phyloP scores from a whole-genome alignment of 2,888 invertebrate species.

The Chironomus riparius region DNA sequence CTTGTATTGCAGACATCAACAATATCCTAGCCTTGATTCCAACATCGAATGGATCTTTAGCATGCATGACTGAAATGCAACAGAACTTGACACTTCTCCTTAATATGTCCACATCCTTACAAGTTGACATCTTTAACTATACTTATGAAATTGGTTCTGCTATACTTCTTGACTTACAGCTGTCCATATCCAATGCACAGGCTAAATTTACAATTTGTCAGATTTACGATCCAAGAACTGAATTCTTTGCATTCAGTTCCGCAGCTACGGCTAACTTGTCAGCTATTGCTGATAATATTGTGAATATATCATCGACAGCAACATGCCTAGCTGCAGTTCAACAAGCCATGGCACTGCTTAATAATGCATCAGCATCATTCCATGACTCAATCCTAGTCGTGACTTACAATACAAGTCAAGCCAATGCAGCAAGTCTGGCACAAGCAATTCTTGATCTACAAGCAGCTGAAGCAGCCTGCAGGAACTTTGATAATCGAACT shows the following conservation, averaged over 20 bases:
- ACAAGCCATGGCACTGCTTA: not conserved
- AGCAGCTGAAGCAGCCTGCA: not conserved
- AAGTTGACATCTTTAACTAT: not conserved
- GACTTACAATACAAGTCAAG: not conserved
- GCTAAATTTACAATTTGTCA: not conserved
- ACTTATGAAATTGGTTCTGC: not conserved
- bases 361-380: not conserved
- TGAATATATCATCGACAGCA: not conserved
- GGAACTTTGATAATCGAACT: not conserved
- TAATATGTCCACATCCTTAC: no score
- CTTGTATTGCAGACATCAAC: no score
- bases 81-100: no score
- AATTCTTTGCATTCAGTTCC: not conserved
- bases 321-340: not conserved
- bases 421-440: not conserved
- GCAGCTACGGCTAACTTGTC: not conserved
- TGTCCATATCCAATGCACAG: not conserved
- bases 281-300: not conserved
- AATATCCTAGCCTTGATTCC: no score
- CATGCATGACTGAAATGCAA: no score
- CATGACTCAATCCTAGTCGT: not conserved
- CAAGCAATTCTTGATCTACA: not conserved
- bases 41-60: no score
- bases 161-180: not conserved
- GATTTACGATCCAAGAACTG: not conserved